These are phyloP conservation scores for Chrysocyon brachyurus DNA, from an alignment of 2,797 vertebrate species.

Conservation along the genomic window DNA sequence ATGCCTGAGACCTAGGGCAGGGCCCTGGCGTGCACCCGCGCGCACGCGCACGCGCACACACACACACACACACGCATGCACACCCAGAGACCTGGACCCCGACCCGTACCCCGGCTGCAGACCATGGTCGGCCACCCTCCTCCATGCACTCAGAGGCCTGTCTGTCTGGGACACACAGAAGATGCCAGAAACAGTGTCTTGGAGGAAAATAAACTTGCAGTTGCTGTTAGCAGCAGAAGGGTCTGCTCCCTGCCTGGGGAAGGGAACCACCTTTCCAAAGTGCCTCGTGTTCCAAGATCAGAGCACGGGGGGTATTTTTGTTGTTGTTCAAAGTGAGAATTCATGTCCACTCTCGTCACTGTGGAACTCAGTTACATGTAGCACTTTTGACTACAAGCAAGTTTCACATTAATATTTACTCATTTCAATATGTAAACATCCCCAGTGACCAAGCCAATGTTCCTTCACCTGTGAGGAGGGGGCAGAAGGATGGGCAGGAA, in stretches of 20 bases:
- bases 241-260: not conserved
- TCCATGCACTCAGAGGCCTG: not conserved
- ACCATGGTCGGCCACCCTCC: not conserved
- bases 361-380: not conserved
- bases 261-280: not conserved
- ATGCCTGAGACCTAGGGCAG: not conserved
- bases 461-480: not conserved
- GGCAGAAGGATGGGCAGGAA: not conserved
- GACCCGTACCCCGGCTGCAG: not conserved
- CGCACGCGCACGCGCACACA: rapidly evolving
- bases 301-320: not conserved
- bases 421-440: not conserved
- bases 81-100: not conserved
- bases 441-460: not conserved
- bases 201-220: not conserved
- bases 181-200: not conserved
- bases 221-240: not conserved
- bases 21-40: rapidly evolving
- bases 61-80: not conserved
- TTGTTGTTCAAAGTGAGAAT: not conserved
- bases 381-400: not conserved
- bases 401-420: not conserved
- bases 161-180: not conserved
- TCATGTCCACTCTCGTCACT: not conserved
- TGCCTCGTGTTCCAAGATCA: not conserved